A percentile compares a stretch with the other conserved stretches of the same genome.
phyloP scores from a whole-genome alignment of 1,140 invertebrate genomes.

The Armadillidium nasatum region DNA sequence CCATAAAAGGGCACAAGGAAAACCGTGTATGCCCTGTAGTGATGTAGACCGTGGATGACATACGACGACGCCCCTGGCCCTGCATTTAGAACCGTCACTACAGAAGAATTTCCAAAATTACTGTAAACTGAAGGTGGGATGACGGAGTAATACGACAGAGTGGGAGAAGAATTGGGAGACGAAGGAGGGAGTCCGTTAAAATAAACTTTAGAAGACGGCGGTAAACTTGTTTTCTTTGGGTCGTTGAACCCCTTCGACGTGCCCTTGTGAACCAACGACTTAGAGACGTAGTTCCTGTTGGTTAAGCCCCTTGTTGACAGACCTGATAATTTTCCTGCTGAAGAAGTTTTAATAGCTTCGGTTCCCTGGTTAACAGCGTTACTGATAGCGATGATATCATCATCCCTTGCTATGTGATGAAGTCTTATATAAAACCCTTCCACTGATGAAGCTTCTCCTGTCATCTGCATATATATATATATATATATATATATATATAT shows the following conservation, averaged over 20 bases:
- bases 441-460: constrained; percentile 33
- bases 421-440: constrained; percentile 42
- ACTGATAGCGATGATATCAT: constrained; percentile 9
- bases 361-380: constrained; percentile 5
- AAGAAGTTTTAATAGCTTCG: not conserved
- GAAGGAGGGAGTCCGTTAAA: not conserved
- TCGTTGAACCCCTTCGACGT: not conserved
- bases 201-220: not conserved
- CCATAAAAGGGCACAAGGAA: constrained; percentile 74
- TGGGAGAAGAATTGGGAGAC: not conserved
- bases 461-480: constrained; percentile 25
- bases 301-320: not conserved
- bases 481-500: not conserved
- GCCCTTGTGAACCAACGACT: not conserved
- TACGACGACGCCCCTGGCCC: constrained; percentile 35
- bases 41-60: constrained; percentile 60
- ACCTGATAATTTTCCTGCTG: constrained; percentile 8
- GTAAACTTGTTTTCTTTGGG: not conserved
- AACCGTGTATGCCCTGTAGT: constrained; percentile 69
- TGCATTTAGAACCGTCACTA: constrained; percentile 36
- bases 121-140: not conserved
- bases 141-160: not conserved
- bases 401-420: constrained; percentile 30
- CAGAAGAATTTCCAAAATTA: constrained; percentile 26
- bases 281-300: not conserved